Conservation (phyloP, 2,113 vertebrate genomes). For the Anhinga rufa region DNA sequence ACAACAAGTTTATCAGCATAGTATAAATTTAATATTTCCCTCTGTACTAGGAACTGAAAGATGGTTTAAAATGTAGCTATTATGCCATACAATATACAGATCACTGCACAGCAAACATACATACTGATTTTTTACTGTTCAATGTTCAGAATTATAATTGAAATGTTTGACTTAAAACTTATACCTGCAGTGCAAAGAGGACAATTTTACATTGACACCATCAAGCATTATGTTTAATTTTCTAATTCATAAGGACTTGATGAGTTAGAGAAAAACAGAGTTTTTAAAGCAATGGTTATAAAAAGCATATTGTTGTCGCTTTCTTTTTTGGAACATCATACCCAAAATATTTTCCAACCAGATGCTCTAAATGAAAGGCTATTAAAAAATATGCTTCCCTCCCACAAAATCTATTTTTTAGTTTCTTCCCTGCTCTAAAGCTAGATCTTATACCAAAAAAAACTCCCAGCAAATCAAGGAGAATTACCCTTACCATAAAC, state of each 20-base stretch:
- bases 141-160: neutral
- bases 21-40: neutral
- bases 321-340: neutral
- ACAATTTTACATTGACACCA: neutral
- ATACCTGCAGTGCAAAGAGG: neutral
- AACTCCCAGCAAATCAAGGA: neutral
- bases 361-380: neutral
- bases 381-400: neutral
- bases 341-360: neutral
- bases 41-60: neutral
- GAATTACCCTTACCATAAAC: neutral
- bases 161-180: neutral
- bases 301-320: neutral
- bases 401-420: neutral
- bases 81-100: neutral
- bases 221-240: neutral
- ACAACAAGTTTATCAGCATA: neutral
- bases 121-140: neutral
- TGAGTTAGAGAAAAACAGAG: neutral
- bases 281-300: neutral
- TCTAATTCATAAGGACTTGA: neutral
- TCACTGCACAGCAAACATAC: neutral
- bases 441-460: neutral
- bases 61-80: neutral
- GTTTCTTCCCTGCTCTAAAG: neutral